phyloP scores from a whole-genome alignment of 2,797 vertebrate genomes.

The Labeo calbasu region DNA sequence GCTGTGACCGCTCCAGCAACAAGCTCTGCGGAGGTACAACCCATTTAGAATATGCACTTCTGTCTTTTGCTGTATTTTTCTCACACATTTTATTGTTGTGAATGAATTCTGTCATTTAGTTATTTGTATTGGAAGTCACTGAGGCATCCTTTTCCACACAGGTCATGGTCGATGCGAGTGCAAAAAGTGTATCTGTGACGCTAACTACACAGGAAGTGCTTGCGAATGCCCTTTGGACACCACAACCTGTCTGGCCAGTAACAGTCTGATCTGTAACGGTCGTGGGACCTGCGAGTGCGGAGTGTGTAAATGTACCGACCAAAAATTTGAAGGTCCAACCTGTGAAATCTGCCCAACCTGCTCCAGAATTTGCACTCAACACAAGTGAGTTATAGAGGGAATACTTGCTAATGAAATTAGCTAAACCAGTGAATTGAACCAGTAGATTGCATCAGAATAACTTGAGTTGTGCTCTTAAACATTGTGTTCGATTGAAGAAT shows the following conservation, averaged over 20 bases:
- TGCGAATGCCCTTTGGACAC: slow-evolving; percentile 90
- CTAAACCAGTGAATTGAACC: not conserved
- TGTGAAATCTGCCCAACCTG: slow-evolving; percentile 95
- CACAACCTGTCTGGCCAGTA: slow-evolving; percentile 80
- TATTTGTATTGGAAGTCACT: not conserved
- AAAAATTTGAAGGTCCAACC: slow-evolving; percentile 89
- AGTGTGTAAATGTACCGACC: slow-evolving; percentile 86
- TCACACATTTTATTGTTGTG: not conserved
- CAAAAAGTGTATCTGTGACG: slow-evolving; percentile 86
- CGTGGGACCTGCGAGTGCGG: slow-evolving; percentile 89
- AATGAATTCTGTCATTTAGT: not conserved
- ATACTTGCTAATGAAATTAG: not conserved
- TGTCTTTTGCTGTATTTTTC: not conserved
- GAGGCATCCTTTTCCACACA: slow-evolving; percentile 59
- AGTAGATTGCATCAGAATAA: not conserved
- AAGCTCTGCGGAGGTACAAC: slow-evolving; percentile 91
- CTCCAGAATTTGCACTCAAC: slow-evolving; percentile 86
- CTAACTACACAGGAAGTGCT: slow-evolving; percentile 89
- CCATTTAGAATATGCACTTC: not conserved
- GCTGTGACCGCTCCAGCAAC: slow-evolving; percentile 92
- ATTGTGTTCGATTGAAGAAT: too few species aligned
- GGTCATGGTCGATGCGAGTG: slow-evolving; percentile 92
- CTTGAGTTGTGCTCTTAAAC: too few species aligned
- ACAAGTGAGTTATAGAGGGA: slow-evolving; percentile 82
- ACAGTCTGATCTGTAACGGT: slow-evolving; percentile 90